Base-by-base conservation (phyloP, 2,888 invertebrate genomes). In the Elgonia sp. region DNA sequence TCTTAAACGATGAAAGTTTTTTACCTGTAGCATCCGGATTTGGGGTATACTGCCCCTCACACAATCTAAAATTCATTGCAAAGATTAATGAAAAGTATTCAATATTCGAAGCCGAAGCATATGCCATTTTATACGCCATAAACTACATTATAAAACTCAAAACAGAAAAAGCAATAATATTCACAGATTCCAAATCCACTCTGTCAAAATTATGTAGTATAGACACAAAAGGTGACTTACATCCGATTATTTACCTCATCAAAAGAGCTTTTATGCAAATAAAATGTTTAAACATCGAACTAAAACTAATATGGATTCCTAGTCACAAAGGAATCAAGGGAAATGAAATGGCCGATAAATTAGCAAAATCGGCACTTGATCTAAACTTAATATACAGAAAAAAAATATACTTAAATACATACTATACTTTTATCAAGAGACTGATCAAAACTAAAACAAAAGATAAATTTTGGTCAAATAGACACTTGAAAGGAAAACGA, bases 21-120 rank as follows among this genome's bases (percentile, higher is more conserved):
- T 5, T 60, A 5, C 60, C 60, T 60, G 7, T 9, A 14, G 20
- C 18, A 9, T 18, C 42, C 6, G 65, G 65, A 18, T 65, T 42
- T 42, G 42, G 18, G 12, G 65, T 69, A 18, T 72, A 9, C 39
- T 72, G 55, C 18, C 72, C 72, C 2, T 39, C 37, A 39, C 2
- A n/a, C 14, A 18, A 55, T 39, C 57, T 39, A 37, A 72, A 55
- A 72, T 72, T 39, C 18, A 14, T 55, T 39, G 57, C 72, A 18
- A 55, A 57, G 12, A 39, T 72, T 57, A 4, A 39, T 55, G 29
- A 55, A 6, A 39, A 20, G 55, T 57, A 72, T 40, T 39, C 72
- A 8, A 73, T 73, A 16, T 73, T 60, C 60, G 60, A 73, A 46
- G 40, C 42, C 21, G 73, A 73, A 60, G 73, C 73, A 9, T 73